Conservation (phyloP, 2,888 invertebrate genomes). For the Trachelus iudaicus region DNA sequence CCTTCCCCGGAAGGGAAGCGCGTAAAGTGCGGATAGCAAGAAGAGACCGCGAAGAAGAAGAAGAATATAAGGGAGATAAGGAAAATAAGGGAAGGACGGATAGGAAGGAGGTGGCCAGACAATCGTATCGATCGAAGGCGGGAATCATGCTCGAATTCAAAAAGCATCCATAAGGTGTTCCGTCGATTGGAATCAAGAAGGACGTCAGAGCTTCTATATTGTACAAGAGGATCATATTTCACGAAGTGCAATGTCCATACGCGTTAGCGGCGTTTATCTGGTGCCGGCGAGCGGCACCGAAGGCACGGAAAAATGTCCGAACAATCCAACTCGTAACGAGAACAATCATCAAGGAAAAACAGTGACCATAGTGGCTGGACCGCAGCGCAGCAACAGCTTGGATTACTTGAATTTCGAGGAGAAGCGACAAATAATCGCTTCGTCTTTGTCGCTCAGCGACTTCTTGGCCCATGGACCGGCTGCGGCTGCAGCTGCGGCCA, state of each 20-base stretch:
- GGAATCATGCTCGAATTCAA: neutral
- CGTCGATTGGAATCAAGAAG: neutral
- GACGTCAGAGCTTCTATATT: neutral
- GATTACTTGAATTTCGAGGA: slow-evolving; percentile 93
- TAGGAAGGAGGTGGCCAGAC: neutral
- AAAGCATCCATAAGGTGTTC: neutral
- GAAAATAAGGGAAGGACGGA: neutral
- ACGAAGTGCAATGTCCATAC: slow-evolving; percentile 53
- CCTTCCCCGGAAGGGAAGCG: neutral
- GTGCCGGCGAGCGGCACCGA: slow-evolving; percentile 51
- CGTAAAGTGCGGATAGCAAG: neutral
- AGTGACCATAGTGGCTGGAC: slow-evolving; percentile 73
- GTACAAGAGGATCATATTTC: neutral
- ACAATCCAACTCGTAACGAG: slow-evolving; percentile 12
- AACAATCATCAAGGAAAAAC: slow-evolving; percentile 65
- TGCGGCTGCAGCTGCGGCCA: slow-evolving; percentile 66
- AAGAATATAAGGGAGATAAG: neutral
- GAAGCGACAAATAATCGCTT: slow-evolving; percentile 89
- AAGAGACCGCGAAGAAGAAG: neutral
- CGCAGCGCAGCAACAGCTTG: slow-evolving; percentile 84
- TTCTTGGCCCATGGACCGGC: slow-evolving; percentile 80
- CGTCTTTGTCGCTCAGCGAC: slow-evolving; percentile 87
- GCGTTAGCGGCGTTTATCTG: slow-evolving; percentile 62
- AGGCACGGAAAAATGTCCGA: slow-evolving; percentile 31
- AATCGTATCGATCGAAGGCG: neutral